Conservation (phyloP, 1,140 invertebrate genomes). For the Pogonognathellus flavescens region DNA sequence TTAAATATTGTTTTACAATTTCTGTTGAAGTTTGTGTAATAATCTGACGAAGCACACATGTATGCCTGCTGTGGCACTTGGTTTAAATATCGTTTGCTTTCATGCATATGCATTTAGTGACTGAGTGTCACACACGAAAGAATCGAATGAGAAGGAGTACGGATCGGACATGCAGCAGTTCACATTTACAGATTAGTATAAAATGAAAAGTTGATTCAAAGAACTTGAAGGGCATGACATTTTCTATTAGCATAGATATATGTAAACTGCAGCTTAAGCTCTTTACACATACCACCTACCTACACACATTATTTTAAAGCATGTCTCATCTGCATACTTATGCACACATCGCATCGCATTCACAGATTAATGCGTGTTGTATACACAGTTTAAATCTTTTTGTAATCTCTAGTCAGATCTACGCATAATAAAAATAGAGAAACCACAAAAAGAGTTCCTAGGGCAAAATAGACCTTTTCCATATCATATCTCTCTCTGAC, state of each 20-base stretch:
- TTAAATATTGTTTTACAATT: too few relatives aligned
- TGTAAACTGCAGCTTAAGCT: background rate
- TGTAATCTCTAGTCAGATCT: background rate
- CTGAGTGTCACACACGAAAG: background rate
- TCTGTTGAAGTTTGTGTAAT: too few relatives aligned
- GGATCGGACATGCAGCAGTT: background rate
- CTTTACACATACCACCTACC: background rate
- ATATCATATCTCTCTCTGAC: background rate
- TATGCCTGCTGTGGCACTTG: background rate
- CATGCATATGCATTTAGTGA: constrained; percentile 41
- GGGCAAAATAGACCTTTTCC: background rate
- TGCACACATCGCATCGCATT: background rate
- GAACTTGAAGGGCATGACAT: too few relatives aligned
- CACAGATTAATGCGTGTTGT: background rate
- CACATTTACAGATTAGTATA: background rate
- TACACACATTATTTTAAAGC: background rate
- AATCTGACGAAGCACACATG: too few relatives aligned
- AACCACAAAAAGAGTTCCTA: background rate
- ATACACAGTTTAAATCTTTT: background rate
- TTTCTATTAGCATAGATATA: too few relatives aligned
- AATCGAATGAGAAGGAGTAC: background rate
- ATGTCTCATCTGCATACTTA: background rate
- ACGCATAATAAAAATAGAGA: constrained; percentile 18
- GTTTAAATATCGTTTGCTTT: constrained; percentile 25
- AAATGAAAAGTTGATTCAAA: background rate